Evolutionary conservation across 2,113 vertebrate genomes (phyloP).

Genomic region (Erythrolamprus reginae): DNA sequence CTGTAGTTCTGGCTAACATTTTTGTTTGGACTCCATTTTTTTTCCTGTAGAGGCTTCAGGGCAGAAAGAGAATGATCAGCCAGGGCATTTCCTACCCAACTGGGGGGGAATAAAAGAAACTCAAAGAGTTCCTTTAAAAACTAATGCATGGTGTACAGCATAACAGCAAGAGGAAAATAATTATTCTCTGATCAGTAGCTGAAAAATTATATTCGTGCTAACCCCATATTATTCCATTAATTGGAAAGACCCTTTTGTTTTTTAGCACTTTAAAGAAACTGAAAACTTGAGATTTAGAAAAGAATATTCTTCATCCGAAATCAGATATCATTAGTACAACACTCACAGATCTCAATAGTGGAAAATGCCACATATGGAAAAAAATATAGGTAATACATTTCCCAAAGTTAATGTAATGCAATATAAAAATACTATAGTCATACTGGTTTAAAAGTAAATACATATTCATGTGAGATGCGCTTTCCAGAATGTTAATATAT

Average conservation of each 20-base stretch:
- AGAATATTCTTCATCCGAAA: neutral
- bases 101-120: neutral
- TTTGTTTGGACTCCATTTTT: neutral
- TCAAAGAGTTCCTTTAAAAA: neutral
- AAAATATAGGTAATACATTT: constrained; percentile 1
- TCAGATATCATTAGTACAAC: neutral
- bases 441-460: neutral
- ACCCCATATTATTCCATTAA: neutral
- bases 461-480: too few species aligned
- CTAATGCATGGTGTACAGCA: neutral
- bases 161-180: neutral
- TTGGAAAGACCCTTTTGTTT: neutral
- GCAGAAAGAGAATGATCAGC: neutral
- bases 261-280: neutral
- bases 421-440: neutral
- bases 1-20: neutral
- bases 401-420: neutral
- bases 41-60: neutral
- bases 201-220: neutral
- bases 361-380: neutral
- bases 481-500: too few species aligned
- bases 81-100: neutral
- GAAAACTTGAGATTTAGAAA: neutral
- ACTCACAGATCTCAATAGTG: neutral
- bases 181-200: neutral